Evolutionary conservation across 2,797 vertebrate genomes (phyloP).

Genomic region (Pseudotriccus pelzelni): DNA sequence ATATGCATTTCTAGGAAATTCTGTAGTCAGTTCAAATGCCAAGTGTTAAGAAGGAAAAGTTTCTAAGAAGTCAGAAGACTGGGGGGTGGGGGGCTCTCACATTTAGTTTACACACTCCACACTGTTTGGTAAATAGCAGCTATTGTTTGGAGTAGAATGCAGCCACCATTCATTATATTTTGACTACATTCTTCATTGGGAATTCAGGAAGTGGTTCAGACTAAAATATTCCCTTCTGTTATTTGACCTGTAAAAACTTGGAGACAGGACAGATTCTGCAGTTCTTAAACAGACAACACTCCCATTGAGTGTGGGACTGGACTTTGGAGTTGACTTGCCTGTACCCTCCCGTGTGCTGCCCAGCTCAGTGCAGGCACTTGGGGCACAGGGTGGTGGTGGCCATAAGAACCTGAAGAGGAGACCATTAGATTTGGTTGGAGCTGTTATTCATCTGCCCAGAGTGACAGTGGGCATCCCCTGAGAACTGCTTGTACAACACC

Average conservation of each 20-base stretch:
- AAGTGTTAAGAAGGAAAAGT: background rate
- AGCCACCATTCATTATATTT: slow-evolving; percentile 69
- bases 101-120: slow-evolving; percentile 45
- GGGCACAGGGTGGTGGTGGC: background rate
- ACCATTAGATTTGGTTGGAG: background rate
- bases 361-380: background rate
- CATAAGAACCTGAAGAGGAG: background rate
- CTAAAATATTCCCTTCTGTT: slow-evolving; percentile 75
- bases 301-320: slow-evolving; percentile 32
- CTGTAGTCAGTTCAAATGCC: slow-evolving; percentile 12
- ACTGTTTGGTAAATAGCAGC: slow-evolving; percentile 68
- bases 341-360: background rate
- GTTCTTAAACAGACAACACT: slow-evolving; percentile 55
- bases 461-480: background rate
- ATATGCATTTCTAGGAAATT: slow-evolving; percentile 45
- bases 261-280: slow-evolving; percentile 52
- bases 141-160: slow-evolving; percentile 69
- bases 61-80: slow-evolving; percentile 42
- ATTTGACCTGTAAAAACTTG: slow-evolving; percentile 75
- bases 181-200: slow-evolving; percentile 61
- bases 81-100: background rate
- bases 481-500: background rate
- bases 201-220: slow-evolving; percentile 77
- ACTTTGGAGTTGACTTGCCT: background rate
- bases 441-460: background rate